A percentile compares a stretch with the other conserved stretches of the same genome.
These are phyloP conservation scores for Camarhynchus parvulus DNA, from an alignment of 2,113 vertebrate species.

Conservation along the genomic window DNA sequence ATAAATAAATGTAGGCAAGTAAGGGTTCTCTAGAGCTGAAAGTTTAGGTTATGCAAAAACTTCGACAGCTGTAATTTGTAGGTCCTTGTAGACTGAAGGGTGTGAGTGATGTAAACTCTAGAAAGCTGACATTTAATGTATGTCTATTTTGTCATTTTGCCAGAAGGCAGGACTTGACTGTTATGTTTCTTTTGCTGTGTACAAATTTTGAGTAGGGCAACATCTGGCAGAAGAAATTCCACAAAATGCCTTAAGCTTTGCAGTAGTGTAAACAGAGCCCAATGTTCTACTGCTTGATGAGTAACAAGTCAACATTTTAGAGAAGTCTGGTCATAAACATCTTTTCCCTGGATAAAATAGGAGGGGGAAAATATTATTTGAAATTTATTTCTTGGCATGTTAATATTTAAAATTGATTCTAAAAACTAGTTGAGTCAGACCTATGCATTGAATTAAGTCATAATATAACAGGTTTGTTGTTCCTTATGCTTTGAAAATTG, in stretches of 20 bases:
- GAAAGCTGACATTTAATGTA: slow-evolving; percentile 54
- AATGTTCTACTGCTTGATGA: not conserved
- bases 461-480: not conserved
- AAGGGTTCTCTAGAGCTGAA: slow-evolving; percentile 72
- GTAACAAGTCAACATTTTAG: not conserved
- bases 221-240: slow-evolving; percentile 36
- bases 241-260: not conserved
- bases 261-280: not conserved
- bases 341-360: not conserved
- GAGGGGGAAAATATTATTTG: not conserved
- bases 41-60: slow-evolving; percentile 76
- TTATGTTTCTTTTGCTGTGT: slow-evolving; percentile 37
- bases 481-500: not conserved
- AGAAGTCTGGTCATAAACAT: not conserved
- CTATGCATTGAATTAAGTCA: not conserved
- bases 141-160: slow-evolving; percentile 75
- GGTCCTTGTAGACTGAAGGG: slow-evolving; percentile 54
- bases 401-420: not conserved
- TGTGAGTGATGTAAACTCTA: slow-evolving; percentile 67
- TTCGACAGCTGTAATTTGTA: slow-evolving; percentile 76
- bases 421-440: not conserved
- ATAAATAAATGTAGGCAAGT: slow-evolving; percentile 74
- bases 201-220: slow-evolving; percentile 30
- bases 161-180: slow-evolving; percentile 50
- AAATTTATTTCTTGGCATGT: not conserved